Conservation (phyloP, 2,113 vertebrate species). For the Cercocebus atys region DNA sequence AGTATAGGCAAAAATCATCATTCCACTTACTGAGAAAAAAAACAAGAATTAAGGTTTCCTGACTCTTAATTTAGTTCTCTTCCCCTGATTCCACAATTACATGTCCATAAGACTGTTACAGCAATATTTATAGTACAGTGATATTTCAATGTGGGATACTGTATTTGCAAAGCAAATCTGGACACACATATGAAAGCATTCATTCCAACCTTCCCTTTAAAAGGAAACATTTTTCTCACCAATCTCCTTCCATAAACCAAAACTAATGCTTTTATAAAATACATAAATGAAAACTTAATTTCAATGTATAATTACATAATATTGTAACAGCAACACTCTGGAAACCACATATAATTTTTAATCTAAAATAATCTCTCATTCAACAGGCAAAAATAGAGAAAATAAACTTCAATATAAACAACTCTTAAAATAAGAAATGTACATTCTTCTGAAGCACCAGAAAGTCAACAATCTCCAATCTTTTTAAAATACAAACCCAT, state of each 20-base stretch:
- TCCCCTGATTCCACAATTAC: background rate
- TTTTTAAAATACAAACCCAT: background rate
- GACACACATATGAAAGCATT: background rate
- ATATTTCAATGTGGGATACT: background rate
- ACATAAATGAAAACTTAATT: background rate
- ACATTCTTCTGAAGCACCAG: background rate
- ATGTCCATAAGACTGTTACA: background rate
- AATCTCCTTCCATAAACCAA: background rate
- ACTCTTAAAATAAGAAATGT: background rate
- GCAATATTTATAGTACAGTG: background rate
- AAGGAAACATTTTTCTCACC: background rate
- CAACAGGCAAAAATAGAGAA: background rate
- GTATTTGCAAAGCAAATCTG: background rate
- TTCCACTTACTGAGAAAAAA: background rate
- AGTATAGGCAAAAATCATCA: background rate
- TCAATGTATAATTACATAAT: background rate
- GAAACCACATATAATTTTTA: background rate
- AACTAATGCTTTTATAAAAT: background rate
- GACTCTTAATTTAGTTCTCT: background rate
- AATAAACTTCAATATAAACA: constrained; percentile 29
- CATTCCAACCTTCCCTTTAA: background rate
- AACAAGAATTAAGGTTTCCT: constrained; percentile 10
- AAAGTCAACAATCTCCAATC: background rate
- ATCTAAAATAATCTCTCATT: background rate
- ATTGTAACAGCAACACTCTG: background rate